Evolutionary conservation across 2,797 vertebrate species (phyloP).

Genomic region (Acanthiza pusilla): DNA sequence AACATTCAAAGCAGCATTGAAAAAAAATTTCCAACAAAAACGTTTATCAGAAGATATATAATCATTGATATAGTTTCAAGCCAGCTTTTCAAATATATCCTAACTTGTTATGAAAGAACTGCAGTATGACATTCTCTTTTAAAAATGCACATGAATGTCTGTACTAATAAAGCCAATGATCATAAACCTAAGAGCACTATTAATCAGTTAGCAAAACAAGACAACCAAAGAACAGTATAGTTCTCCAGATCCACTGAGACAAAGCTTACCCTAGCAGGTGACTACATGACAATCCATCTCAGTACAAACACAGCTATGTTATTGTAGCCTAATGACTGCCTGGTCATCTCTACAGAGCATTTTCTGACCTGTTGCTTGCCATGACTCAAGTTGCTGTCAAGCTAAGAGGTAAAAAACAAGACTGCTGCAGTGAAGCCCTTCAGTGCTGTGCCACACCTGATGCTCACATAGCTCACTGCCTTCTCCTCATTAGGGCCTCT

Average conservation of each 20-base stretch:
- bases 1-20: background rate
- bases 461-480: background rate
- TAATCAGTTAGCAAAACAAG: background rate
- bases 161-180: background rate
- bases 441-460: background rate
- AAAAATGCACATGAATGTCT: background rate
- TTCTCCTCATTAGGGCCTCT: background rate
- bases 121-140: background rate
- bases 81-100: background rate
- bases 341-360: background rate
- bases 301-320: background rate
- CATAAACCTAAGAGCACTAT: background rate
- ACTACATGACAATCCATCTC: background rate
- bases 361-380: background rate
- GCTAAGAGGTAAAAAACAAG: background rate
- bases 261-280: background rate
- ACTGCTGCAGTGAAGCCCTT: background rate
- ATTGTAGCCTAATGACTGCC: background rate
- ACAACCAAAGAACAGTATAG: background rate
- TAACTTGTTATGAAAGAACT: background rate
- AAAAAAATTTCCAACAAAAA: background rate
- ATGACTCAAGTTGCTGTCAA: background rate
- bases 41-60: background rate
- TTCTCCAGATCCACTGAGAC: background rate
- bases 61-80: background rate